Conservation (phyloP, 2,797 vertebrate genomes). For the Coluber constrictor region DNA sequence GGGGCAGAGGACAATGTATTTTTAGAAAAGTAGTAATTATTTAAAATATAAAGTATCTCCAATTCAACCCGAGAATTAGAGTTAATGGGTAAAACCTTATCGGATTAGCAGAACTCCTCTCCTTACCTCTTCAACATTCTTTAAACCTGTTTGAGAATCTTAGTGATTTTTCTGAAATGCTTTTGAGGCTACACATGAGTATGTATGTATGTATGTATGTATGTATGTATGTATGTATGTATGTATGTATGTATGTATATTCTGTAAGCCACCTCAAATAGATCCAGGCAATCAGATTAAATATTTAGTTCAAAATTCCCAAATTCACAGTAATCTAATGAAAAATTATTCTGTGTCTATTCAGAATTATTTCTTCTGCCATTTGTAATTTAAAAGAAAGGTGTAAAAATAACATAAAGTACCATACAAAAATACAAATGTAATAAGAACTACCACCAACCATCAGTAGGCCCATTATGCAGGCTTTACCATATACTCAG, state of each 20-base stretch:
- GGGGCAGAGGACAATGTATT: neutral
- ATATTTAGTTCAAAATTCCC: neutral
- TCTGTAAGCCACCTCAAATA: neutral
- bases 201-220: too few relatives aligned
- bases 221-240: too few relatives aligned
- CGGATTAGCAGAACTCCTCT: neutral
- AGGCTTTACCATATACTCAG: neutral
- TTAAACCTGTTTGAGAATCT: neutral
- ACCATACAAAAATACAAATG: neutral
- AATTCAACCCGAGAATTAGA: slow-evolving; percentile 1
- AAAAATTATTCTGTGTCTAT: neutral
- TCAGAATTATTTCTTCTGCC: neutral
- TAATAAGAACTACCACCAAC: neutral
- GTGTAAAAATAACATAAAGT: neutral
- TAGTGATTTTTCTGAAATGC: neutral
- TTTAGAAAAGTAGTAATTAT: neutral
- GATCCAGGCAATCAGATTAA: neutral
- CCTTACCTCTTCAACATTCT: neutral
- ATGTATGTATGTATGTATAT: neutral
- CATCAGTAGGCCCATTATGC: neutral
- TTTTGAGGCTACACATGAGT: neutral
- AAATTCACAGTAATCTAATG: neutral
- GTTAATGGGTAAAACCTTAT: neutral
- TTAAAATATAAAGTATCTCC: neutral
- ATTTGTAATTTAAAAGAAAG: neutral